Evolutionary conservation across 2,888 invertebrate genomes (phyloP), one percentile per base, ranked within the genome.

Genomic region (Lycia hirtaria): DNA sequence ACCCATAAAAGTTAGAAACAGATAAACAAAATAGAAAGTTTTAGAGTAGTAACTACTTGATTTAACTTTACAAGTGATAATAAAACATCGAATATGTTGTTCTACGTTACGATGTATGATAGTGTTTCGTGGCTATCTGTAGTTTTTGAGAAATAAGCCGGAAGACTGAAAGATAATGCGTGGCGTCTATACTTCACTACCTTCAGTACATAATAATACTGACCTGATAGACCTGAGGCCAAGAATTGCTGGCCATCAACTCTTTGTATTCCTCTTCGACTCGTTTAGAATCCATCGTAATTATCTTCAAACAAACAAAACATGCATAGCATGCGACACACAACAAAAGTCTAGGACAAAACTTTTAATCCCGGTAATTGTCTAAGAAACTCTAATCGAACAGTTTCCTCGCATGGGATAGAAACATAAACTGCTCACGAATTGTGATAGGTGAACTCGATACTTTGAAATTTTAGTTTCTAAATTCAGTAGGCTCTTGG

Each of bases 211-310:
- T 7, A 20, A 26, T 9, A 24, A 9, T 65, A 82, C 85, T 64
- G 72, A 96, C 96, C 94, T 95, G 95, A 86, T 94, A 96, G 65
- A 95, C 87, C 66, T 93, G 83, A 62, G 93, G 88, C 97, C 96
- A 97, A 66, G 94, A 94, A 80, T 93, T 93, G 76, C 93, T 94
- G 68, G 93, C 92, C 75, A 94, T 94, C 72, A 96, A 94, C 78
- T 95, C 94, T 73, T 92, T 88, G 88, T 95, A 96, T 88, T 97
- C 96, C 49, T 93, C 93, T 88, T 96, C 96, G 66, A 97, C 72
- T 55, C 72, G 81, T 69, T 76, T 83, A 22, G 68, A 64, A 73
- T 56, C 47, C 69, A 74, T 72, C 65, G 61, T 69, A 44, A 30
- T 43, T 32, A 22, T 62, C 73, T 69, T 65, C 60, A 61, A 56